Evolutionary conservation across 2,888 invertebrate genomes (phyloP), one percentile per base, ranked within the genome.

Genomic region (Octonoba sinensis): DNA sequence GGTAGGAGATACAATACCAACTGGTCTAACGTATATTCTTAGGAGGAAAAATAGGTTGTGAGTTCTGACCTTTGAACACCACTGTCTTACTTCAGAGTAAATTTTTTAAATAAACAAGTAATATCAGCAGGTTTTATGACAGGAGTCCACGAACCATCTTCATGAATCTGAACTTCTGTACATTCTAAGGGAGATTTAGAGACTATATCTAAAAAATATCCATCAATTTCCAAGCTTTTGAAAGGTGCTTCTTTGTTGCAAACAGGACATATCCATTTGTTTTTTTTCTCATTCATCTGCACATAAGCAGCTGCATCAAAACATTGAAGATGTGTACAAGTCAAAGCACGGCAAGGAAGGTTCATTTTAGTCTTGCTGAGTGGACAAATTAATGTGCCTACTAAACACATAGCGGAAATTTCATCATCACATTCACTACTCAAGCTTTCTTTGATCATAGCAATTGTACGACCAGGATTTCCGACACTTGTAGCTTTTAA

Each of bases 201-300:
- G 18, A 88, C 86, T 20, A 89, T 89, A 84, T 89, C 89, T 56
- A 87, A 86, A 86, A 89, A 89, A 65, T 89, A 87, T 76, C 89
- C 96, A 88, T 99, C 99, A 84, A 99, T 96, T 15, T 96, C 94
- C 4, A 99, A 91, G 87, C 94, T 93, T 87, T 96, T 95, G 87
- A 96, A 99, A 0, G 95, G 91, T 60, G 96, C 95, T 0, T 94
- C 91, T 85, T 95, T 94, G 89, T 97, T 96, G 90, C 99, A 99
- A 20, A 99, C 97, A 0, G 99, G 99, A 89, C 99, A 99, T 86
- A 94, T 93, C 99, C 99, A 99, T 0, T 97, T 97, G 1, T 99
- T 96, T 87, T 97, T 97, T 84, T 96, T 92, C 89, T 99, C 99
- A 88, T 99, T 99, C 99, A 99, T 99, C 91, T 96, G 95, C 85